Evolutionary conservation across 2,888 invertebrate genomes (phyloP).

Genomic region (Philaethria dido): DNA sequence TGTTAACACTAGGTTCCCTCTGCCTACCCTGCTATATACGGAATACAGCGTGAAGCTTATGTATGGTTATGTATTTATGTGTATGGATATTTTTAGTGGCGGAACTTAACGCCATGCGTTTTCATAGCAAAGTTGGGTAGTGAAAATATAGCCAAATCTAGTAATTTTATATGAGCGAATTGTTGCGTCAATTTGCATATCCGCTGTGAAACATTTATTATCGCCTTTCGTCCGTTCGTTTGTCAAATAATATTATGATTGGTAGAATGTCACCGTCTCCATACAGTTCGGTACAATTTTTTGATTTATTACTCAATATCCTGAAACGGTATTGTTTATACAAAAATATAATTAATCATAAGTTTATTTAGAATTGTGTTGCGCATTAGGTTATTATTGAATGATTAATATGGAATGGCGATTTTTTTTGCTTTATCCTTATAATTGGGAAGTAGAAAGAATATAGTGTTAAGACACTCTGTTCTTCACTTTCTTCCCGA

Average conservation of each 20-base stretch:
- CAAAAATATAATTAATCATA: slow-evolving; percentile 19
- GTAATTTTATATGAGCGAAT: slow-evolving; percentile 15
- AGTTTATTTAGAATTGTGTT: background rate
- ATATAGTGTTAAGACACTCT: no score
- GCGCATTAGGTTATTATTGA: background rate
- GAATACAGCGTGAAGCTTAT: no score
- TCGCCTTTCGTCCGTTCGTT: slow-evolving; percentile 52
- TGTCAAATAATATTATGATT: slow-evolving; percentile 51
- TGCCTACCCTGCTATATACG: no score
- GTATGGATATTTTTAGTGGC: no score
- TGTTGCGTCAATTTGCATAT: slow-evolving; percentile 33
- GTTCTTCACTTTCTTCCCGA: no score
- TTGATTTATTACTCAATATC: slow-evolving; percentile 32
- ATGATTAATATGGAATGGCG: no score
- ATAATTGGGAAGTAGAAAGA: no score
- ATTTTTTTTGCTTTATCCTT: no score
- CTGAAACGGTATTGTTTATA: slow-evolving; percentile 20
- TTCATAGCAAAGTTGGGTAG: no score
- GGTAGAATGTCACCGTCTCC: slow-evolving; percentile 39
- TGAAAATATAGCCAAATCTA: slow-evolving; percentile 28
- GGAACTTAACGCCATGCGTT: background rate
- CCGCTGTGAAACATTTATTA: slow-evolving; percentile 55
- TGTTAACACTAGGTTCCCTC: no score
- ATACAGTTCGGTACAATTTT: slow-evolving; percentile 31
- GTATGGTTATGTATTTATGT: no score